Evolutionary conservation across 2,888 invertebrate species (phyloP), one percentile per base, ranked within the genome.

Genomic region (Odontothrips loti): DNA sequence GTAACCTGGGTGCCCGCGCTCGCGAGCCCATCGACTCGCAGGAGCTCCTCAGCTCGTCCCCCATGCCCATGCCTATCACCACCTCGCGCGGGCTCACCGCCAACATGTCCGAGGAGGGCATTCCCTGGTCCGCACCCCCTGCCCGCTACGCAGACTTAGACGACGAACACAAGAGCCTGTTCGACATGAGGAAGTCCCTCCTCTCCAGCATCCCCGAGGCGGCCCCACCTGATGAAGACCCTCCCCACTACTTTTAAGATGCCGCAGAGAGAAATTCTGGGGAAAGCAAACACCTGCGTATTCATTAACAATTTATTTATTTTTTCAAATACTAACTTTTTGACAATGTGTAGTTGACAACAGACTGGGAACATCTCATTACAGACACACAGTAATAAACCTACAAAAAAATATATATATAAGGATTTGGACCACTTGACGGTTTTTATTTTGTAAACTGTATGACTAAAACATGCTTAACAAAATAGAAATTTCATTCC

Each of bases 121-220:
- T 75, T 9, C 68, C 68, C 11, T 27, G 68, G 58, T 2, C 34
- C 34, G 34, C 34, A 43, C 2, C 34, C 34, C 58, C 58, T 6
- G 15, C 58, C 58, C 58, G 58, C 58, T 17, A 15, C 9, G 23
- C 68, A 8, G 68, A 27, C 68, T 10, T 75, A 27, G 68, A 75
- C 68, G 68, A 75, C 68, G 68, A 75, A 27, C 68, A 75, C 68
- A 75, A 75, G 68, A 75, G 68, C 68, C 68, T 75, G 68, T 75
- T 75, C 27, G 68, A 75, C 68, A n/a, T 75, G 27, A 75, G 27
- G 27, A 75, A 75, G 68, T 75, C 68, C 23, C 68, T 75, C 11
- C 68, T 75, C 68, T 23, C 27, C 27, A 75, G 68, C 68, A 75
- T 75, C 68, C 68, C 68, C 23, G 68, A 75, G 68, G 68, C 68